Conservation (phyloP, 2,113 vertebrate genomes). For the Rattus rattus region DNA sequence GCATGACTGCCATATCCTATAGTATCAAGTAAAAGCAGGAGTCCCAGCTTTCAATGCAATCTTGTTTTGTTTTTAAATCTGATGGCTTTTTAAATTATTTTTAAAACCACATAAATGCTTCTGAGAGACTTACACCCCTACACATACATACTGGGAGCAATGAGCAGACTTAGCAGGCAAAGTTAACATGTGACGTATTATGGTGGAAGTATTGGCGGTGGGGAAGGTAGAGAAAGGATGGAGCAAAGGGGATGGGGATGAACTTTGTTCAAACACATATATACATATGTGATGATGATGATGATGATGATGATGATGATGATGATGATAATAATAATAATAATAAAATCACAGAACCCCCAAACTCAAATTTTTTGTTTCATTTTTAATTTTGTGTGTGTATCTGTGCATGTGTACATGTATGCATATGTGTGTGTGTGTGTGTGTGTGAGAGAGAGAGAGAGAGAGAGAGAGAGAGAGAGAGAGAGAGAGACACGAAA, state of each 20-base stretch:
- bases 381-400: neutral
- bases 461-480: neutral
- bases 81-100: neutral
- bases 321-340: no score
- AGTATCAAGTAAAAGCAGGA: constrained; percentile 1
- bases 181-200: neutral
- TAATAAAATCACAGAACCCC: neutral
- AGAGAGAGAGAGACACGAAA: neutral
- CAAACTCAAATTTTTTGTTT: neutral
- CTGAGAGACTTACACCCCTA: neutral
- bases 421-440: no score
- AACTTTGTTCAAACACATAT: neutral
- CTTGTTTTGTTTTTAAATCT: constrained; percentile 6
- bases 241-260: neutral
- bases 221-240: neutral
- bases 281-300: no score
- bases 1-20: neutral
- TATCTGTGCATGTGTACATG: neutral
- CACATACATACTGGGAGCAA: neutral
- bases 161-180: neutral
- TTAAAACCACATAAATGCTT: neutral
- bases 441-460: neutral
- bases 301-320: no score
- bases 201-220: neutral
- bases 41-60: neutral